Conservation (phyloP, 1,140 invertebrate species). For the Nixonia krombeini region DNA sequence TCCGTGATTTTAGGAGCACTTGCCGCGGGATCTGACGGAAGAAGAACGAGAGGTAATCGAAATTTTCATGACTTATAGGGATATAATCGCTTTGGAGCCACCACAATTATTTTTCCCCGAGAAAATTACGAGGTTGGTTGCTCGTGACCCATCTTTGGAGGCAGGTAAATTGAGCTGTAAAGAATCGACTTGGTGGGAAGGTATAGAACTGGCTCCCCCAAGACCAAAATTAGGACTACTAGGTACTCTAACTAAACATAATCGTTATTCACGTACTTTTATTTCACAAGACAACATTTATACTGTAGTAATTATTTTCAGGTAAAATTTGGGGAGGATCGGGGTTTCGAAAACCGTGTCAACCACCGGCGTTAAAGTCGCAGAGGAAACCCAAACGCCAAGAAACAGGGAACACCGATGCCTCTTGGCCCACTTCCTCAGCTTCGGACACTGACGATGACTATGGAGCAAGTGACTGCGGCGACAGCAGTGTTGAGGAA, state of each 20-base stretch:
- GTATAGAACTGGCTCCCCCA: slow-evolving; percentile 76
- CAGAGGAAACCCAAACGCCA: slow-evolving; percentile 53
- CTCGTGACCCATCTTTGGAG: slow-evolving; percentile 70
- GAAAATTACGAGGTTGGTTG: slow-evolving; percentile 76
- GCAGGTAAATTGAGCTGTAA: slow-evolving; percentile 73
- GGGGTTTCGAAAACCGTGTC: slow-evolving; percentile 51
- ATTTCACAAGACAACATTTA: not conserved
- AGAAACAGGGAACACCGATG: slow-evolving; percentile 53
- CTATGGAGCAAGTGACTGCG: slow-evolving; percentile 48
- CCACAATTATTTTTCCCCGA: slow-evolving; percentile 78
- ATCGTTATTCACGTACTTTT: too few relatives aligned
- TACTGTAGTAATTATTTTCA: slow-evolving; percentile 15
- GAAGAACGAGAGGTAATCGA: slow-evolving; percentile 74
- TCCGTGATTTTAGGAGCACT: slow-evolving; percentile 75
- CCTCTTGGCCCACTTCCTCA: slow-evolving; percentile 54
- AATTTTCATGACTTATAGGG: slow-evolving; percentile 73
- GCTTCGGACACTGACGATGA: slow-evolving; percentile 60
- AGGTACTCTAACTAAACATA: slow-evolving; percentile 53
- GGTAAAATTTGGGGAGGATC: slow-evolving; percentile 66
- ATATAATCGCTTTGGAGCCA: slow-evolving; percentile 75
- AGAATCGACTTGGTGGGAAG: slow-evolving; percentile 81
- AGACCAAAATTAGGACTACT: slow-evolving; percentile 76
- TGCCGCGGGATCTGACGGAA: slow-evolving; percentile 72
- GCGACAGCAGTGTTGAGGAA: slow-evolving; percentile 60
- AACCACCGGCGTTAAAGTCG: slow-evolving; percentile 38